Percentiles rank a stretch among this genome's conserved stretches.
Conservation (phyloP, 92 coral and sea anemone genomes). For the Palythoa caribaeorum region DNA sequence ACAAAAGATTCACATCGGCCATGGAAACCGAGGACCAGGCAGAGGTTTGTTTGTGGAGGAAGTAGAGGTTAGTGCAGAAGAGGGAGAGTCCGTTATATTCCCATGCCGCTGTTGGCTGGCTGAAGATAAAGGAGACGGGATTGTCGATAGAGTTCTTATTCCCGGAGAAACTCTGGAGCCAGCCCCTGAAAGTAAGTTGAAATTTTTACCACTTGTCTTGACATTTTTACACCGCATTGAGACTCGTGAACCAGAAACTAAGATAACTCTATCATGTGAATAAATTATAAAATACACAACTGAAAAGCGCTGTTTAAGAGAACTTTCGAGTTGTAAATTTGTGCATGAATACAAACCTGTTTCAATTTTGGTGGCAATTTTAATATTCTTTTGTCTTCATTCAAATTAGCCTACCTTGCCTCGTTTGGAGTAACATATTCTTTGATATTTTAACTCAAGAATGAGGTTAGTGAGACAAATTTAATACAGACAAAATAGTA, state of each 20-base stretch:
- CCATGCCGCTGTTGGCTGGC: conserved; percentile 89
- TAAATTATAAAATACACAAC: no score
- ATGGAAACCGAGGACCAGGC: conserved; percentile 72
- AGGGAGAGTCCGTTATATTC: conserved; percentile 73
- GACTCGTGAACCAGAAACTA: neutral
- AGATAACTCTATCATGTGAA: no score
- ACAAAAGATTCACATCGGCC: conserved; percentile 74
- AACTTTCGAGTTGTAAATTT: no score
- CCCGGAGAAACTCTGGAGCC: conserved; percentile 79
- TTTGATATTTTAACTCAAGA: no score
- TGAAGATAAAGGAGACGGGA: conserved; percentile 71
- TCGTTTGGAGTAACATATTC: no score
- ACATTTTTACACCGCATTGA: neutral
- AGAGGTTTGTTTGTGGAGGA: conserved; percentile 74
- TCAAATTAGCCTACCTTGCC: no score
- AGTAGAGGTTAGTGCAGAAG: conserved; percentile 66
- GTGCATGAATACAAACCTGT: no score
- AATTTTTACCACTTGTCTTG: neutral
- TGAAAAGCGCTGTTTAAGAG: no score
- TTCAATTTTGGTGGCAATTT: no score
- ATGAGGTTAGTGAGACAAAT: no score
- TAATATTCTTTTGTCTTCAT: no score
- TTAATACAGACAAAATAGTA: no score
- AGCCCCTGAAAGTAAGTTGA: conserved; percentile 71
- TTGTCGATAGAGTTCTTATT: conserved; percentile 62